Evolutionary conservation across 2,888 invertebrate species (phyloP).

Genomic region (Drosophila hamatofila): DNA sequence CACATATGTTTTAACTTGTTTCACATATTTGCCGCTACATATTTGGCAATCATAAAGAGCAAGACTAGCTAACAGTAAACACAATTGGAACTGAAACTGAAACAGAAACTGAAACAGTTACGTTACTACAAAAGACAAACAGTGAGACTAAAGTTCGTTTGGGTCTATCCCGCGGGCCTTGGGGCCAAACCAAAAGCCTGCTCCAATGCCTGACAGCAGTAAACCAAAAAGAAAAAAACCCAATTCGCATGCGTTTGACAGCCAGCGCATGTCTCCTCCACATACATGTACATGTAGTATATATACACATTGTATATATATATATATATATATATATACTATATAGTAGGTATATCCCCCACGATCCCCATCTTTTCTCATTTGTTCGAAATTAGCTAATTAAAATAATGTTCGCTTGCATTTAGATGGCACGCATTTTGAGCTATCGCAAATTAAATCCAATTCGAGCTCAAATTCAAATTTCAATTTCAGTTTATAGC

Average conservation of each 20-base stretch:
- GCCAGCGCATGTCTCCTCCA: background rate
- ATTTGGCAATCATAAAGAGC: background rate
- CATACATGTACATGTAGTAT: too few species aligned
- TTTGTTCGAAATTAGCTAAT: conserved; percentile 52
- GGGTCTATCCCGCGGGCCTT: conserved; percentile 42
- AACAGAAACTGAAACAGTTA: conserved; percentile 25
- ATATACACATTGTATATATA: too few species aligned
- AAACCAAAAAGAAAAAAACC: conserved; percentile 18
- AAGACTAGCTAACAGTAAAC: background rate
- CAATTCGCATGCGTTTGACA: conserved; percentile 10
- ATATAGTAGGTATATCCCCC: too few species aligned
- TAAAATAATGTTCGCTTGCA: conserved; percentile 57
- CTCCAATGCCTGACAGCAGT: too few species aligned
- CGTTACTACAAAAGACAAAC: conserved; percentile 6
- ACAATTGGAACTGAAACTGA: conserved; percentile 25
- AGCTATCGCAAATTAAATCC: conserved; percentile 54
- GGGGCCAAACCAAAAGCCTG: conserved; percentile 41
- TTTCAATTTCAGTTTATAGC: conserved; percentile 32
- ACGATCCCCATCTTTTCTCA: too few species aligned
- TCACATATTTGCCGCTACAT: too few species aligned
- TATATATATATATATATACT: too few species aligned
- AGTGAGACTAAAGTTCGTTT: conserved; percentile 17
- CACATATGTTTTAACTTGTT: too few species aligned
- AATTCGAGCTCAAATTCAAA: conserved; percentile 24
- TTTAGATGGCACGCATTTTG: conserved; percentile 60